Evolutionary conservation across 2,113 vertebrate genomes (phyloP).

Genomic region (Pipra filicauda): DNA sequence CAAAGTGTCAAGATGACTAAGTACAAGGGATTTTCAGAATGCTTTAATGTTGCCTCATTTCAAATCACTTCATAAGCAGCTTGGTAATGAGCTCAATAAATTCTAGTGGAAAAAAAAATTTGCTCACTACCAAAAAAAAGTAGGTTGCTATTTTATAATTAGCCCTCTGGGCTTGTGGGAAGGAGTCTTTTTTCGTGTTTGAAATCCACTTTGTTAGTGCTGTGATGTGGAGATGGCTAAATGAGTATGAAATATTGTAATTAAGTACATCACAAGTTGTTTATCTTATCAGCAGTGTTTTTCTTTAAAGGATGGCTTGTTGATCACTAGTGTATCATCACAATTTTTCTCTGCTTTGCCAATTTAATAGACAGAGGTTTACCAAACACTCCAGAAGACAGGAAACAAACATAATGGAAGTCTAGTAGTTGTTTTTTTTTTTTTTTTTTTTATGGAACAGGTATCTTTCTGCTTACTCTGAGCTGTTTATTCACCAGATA

Average conservation of each 20-base stretch:
- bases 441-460: not conserved
- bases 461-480: slow-evolving; percentile 5
- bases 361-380: slow-evolving; percentile 40
- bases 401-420: not conserved
- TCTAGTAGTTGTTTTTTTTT: not conserved
- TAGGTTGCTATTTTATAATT: slow-evolving; percentile 86
- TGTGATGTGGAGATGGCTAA: slow-evolving; percentile 79
- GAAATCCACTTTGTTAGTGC: slow-evolving; percentile 79
- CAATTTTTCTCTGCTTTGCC: slow-evolving; percentile 28
- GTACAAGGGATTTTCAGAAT: slow-evolving; percentile 86
- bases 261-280: slow-evolving; percentile 84
- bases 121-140: slow-evolving; percentile 58
- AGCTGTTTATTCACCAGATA: slow-evolving; percentile 10
- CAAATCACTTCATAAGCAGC: slow-evolving; percentile 85
- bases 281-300: slow-evolving; percentile 79
- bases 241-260: slow-evolving; percentile 86
- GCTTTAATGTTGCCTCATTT: slow-evolving; percentile 86
- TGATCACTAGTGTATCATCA: slow-evolving; percentile 67
- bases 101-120: slow-evolving; percentile 70
- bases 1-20: slow-evolving; percentile 90
- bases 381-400: not conserved
- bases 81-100: slow-evolving; percentile 88
- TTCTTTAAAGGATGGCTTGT: slow-evolving; percentile 69
- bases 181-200: slow-evolving; percentile 77
- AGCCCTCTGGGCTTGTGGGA: slow-evolving; percentile 80